These are phyloP conservation scores for Homarus americanus DNA, from an alignment of 1,140 invertebrate species.

Conservation along the genomic window DNA sequence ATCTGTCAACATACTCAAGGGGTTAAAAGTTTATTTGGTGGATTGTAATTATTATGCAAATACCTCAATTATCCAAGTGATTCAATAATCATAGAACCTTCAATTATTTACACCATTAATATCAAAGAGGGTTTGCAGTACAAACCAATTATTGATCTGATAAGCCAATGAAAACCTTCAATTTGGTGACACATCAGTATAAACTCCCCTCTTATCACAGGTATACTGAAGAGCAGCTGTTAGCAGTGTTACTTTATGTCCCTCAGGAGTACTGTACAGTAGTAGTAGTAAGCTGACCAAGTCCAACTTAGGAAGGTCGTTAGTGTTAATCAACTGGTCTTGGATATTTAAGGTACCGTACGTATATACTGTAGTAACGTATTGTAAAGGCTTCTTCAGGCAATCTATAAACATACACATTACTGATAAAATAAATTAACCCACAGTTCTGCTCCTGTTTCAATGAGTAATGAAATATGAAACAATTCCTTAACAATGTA, in stretches of 20 bases:
- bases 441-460: neutral
- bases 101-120: constrained; percentile 1
- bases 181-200: neutral
- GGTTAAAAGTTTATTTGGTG: neutral
- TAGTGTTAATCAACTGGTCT: neutral
- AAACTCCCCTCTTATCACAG: neutral
- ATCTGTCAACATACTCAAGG: neutral
- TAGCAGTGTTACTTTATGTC: neutral
- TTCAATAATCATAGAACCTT: neutral
- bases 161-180: neutral
- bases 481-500: neutral
- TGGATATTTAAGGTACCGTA: neutral
- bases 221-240: neutral
- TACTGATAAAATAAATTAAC: neutral
- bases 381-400: neutral
- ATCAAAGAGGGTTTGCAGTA: neutral
- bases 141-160: neutral
- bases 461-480: neutral
- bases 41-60: neutral
- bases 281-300: too few species aligned
- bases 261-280: too few species aligned
- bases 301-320: too few species aligned
- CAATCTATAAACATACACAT: neutral
- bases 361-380: neutral
- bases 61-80: constrained; percentile 4